Conservation (phyloP, 2,888 invertebrate genomes). For the Calameuta idolon region DNA sequence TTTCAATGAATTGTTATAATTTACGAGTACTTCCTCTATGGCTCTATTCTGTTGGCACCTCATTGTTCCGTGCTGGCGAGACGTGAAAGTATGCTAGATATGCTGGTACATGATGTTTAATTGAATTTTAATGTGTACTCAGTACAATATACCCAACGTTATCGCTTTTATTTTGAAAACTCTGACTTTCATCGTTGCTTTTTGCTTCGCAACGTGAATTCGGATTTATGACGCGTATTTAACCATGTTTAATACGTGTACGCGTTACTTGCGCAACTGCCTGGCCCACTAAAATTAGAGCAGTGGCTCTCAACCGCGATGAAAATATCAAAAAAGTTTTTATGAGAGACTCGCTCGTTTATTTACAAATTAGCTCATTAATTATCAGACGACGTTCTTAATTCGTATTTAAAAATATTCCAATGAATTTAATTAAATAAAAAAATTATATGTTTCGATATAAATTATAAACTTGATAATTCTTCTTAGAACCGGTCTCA, state of each 20-base stretch:
- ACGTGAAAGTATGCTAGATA: background rate
- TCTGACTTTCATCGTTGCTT: background rate
- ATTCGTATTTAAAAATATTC: background rate
- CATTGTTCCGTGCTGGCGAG: background rate
- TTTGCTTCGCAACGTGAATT: background rate
- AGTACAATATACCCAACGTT: background rate
- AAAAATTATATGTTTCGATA: background rate
- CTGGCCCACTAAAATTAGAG: conserved; percentile 5
- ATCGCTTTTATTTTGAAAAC: background rate
- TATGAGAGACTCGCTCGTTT: background rate
- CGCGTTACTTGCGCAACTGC: background rate
- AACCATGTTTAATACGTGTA: background rate
- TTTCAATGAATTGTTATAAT: background rate
- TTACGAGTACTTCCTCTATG: background rate
- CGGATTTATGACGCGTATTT: background rate
- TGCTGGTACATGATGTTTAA: background rate
- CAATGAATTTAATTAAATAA: background rate
- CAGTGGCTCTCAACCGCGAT: background rate
- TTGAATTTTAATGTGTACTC: background rate
- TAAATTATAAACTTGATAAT: background rate
- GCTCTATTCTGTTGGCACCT: background rate
- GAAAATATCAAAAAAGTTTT: background rate
- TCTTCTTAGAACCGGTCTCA: background rate
- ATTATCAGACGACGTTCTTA: background rate
- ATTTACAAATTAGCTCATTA: background rate